phyloP scores from a whole-genome alignment of 2,888 invertebrate species.

The Lumbricus terrestris region DNA sequence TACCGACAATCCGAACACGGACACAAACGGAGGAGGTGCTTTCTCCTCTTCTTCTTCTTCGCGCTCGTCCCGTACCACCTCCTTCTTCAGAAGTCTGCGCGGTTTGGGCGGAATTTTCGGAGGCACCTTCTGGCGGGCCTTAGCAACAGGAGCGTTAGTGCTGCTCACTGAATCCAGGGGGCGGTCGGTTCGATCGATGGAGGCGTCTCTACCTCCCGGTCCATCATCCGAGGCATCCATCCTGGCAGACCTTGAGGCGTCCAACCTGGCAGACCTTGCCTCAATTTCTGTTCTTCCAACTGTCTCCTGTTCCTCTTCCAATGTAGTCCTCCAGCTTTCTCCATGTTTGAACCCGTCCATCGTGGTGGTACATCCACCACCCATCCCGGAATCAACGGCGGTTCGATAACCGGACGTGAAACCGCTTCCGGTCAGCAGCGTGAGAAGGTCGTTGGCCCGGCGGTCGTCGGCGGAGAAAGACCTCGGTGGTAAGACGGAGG shows the following conservation, averaged over 20 bases:
- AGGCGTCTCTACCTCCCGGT: not conserved
- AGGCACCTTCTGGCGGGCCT: not conserved
- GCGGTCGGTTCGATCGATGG: not conserved
- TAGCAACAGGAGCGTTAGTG: not conserved
- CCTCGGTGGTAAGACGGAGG: not conserved
- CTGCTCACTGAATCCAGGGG: not conserved
- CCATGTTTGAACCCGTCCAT: not conserved
- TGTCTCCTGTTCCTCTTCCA: not conserved
- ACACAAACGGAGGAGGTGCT: not conserved
- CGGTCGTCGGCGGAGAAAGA: slow-evolving; percentile 5
- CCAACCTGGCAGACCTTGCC: not conserved
- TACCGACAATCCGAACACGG: slow-evolving; percentile 24
- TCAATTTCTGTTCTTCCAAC: not conserved
- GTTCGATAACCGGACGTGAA: not conserved
- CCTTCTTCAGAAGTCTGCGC: not conserved
- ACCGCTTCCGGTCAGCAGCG: not conserved
- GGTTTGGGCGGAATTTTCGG: slow-evolving; percentile 19
- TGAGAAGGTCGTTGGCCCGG: no score
- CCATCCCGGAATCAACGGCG: not conserved
- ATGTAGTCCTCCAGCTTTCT: not conserved
- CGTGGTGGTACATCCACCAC: not conserved
- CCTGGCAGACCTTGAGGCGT: not conserved
- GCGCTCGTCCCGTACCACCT: slow-evolving; percentile 4
- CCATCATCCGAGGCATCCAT: not conserved
- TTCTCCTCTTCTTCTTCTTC: not conserved